Evolutionary conservation across 2,797 vertebrate species (phyloP), one percentile per base, ranked within the genome.

Genomic region (Falco peregrinus): DNA sequence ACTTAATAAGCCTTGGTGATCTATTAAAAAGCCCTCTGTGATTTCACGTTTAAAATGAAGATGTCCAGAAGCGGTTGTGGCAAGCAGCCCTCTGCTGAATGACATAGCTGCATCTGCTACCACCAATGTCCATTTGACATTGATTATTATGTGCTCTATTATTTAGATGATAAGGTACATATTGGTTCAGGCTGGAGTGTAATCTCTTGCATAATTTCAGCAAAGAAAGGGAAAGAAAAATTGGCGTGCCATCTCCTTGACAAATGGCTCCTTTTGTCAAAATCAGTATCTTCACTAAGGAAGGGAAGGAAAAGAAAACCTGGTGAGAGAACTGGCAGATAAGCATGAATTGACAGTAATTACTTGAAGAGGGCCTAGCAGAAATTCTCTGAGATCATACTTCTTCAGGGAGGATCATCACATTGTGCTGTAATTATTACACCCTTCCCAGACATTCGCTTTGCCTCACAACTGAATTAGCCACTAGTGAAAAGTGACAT

Each of bases 331-430:
- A 69, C 91, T 90, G 71, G 87, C 84, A 95, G 96, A 97, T 97
- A 97, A 97, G 95, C 94, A 87, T 77, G 91, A 95, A 95, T 95
- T 95, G 94, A 95, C 90, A 95, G 92, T 95, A 97, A 97, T 96
- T 97, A 96, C 93, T 96, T 89, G 92, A 96, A 94, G 74, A 79
- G 33, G 89, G 65, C 85, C 90, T 92, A 76, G 84, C 67, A 96
- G 89, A 97, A 96, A 95, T 94, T 96, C 75, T 94, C 91, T 48
- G 93, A 95, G 90, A 96, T 96, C 95, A 73, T 95, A 85, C 81
- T 89, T 95, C 96, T 95, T 94, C 69, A 80, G 94, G 70, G 84
- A 97, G 77, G 56, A 95, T 95, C 92, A 81, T 91, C 84, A 86
- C 57, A 92, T 91, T 92, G 60, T 89, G 78, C 80, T 93, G 79